Evolutionary conservation across 1,140 invertebrate species (phyloP), one percentile per base, ranked within the genome.

Genomic region (Drosophila chauvacae): DNA sequence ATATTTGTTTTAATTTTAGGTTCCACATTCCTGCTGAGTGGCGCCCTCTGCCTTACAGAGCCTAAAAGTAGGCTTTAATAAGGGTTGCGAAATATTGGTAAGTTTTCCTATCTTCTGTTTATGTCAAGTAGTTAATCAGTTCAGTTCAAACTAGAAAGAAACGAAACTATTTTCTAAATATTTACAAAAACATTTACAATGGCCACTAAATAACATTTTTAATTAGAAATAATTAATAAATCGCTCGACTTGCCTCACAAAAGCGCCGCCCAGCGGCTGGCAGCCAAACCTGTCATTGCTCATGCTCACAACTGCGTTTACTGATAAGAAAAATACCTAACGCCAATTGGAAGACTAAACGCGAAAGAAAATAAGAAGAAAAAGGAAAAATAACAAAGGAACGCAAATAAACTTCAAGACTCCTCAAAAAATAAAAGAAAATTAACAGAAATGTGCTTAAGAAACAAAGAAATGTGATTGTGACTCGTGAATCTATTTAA

Each of bases 31-130:
- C 13, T 7, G 23, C 6, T 14, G 3, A 10, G 23, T 39, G 60
- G 51, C 59, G 60, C 60, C 48, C 33, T 55, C 47, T 62, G 3
- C 20, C 11, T 16, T 1, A 4, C 10, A 28, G 20, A 10, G 60
- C 75, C 23, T 0, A 42, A 65, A 73, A 73, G 56, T 58, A 79
- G 48, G 41, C 68, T n/a, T 33, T n/a, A n/a, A 1, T 50, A 50
- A 33, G 11, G 13, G 6, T 4, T 35, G 11, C 0, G 1, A 20
- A 20, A 35, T 20, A 20, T 6, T 1, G 13, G 3, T 11, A 4
- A 20, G 4, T 9, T 35, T 20, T 16, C 4, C 4, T 2, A 16
- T 16, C 50, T 37, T 55, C 7, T 35, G n/a, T 9, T 14, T 5
- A 20, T 2, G 0, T 4, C 18, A 20, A 6, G 47, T 50, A 10